phyloP scores from a whole-genome alignment of 1,140 invertebrate species.

The Octopus bimaculoides region DNA sequence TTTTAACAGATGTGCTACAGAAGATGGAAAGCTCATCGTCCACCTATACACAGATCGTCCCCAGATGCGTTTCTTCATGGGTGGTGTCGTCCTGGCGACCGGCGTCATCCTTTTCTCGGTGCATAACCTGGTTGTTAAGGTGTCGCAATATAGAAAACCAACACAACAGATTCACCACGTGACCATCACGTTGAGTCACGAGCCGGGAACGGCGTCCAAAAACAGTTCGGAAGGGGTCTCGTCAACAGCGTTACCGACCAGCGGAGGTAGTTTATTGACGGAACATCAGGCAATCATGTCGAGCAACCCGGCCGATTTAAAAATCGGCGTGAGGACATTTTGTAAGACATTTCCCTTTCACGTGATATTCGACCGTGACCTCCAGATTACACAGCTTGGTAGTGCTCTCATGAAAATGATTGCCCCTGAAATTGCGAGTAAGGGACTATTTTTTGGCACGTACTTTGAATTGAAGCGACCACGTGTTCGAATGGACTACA shows the following conservation, averaged over 20 bases:
- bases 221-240: slow-evolving; percentile 37
- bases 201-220: not conserved
- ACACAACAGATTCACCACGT: slow-evolving; percentile 9
- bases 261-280: not conserved
- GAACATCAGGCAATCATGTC: slow-evolving; percentile 21
- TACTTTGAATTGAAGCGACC: slow-evolving; percentile 42
- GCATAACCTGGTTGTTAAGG: slow-evolving; percentile 26
- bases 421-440: slow-evolving; percentile 25
- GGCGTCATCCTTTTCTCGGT: slow-evolving; percentile 63
- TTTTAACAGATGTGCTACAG: slow-evolving; percentile 58
- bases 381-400: slow-evolving; percentile 81
- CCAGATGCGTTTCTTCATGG: slow-evolving; percentile 49
- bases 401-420: slow-evolving; percentile 42
- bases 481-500: slow-evolving; percentile 40
- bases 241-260: slow-evolving; percentile 31
- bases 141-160: slow-evolving; percentile 29
- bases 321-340: slow-evolving; percentile 68
- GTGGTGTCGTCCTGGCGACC: slow-evolving; percentile 63
- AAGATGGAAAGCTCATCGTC: slow-evolving; percentile 43
- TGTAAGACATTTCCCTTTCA: slow-evolving; percentile 93
- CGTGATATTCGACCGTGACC: slow-evolving; percentile 83
- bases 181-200: not conserved
- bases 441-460: slow-evolving; percentile 26
- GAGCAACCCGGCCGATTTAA: slow-evolving; percentile 34
- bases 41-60: slow-evolving; percentile 55